Base-by-base conservation (phyloP, 2,797 vertebrate genomes). In the Agapornis canus region DNA sequence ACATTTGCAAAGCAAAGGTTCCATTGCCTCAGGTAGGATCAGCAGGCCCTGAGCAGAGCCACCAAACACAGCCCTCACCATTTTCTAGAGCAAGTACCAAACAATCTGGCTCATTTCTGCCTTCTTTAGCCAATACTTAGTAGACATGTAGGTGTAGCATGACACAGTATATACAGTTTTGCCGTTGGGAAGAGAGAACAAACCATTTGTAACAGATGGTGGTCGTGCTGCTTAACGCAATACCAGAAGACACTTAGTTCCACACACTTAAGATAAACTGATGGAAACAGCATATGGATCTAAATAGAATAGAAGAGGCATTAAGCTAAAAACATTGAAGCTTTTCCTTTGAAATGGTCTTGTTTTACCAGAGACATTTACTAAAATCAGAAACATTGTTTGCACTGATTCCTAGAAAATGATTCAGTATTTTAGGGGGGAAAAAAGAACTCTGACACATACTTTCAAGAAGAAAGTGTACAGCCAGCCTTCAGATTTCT, bases 401-500 rank as follows among this genome's bases (percentile, higher is more conserved):
- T 90, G 56, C 61, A 82, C 22, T n/a, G 42, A 94, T 54, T 9
- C 72, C 69, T 77, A 39, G 54, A 78, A 95, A 86, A 91, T 32
- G 35, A 76, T 79, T 77, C 8, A 13, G 43, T 54, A 75, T 89
- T 87, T 76, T 51, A 32, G 31, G 1, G 5, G 3, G 0, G 3
- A 8, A 19, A 20, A 52, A 71, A 59, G 15, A 70, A 71, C 43
- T 76, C 42, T 69, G 60, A 51, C 45, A 70, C 14, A 35, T 12
- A 8, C 22, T 90, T 91, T 65, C 81, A 61, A 89, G 51, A 83
- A 10, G 1, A 57, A 92, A 94, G 82, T 5, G 16, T 78, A 63
- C 65, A 82, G 68, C 72, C 92, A 93, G 93, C 47, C 64, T 89
- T 89, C 79, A 92, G 77, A 87, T 89, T 95, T 94, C 70, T 95